Evolutionary conservation across 2,888 invertebrate species (phyloP), one percentile per base, ranked within the genome.

Genomic region (Chalcis sispes): DNA sequence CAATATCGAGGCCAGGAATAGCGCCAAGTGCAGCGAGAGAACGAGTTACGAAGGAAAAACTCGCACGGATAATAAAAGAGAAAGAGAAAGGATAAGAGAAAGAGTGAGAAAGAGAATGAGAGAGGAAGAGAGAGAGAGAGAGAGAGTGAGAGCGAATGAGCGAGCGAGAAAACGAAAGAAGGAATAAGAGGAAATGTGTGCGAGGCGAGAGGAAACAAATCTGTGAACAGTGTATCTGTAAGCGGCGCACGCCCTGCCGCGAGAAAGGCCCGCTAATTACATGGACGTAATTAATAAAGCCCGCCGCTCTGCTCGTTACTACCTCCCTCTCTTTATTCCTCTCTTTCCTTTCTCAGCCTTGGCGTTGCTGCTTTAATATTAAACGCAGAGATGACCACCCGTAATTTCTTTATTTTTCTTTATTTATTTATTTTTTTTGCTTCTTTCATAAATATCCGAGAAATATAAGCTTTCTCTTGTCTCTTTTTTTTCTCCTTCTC

Each of bases 241-340:
- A 71, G 62, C 72, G 56, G 52, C 50, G 27, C 72, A 75, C 71
- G 62, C 32, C 59, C 27, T 66, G 70, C 69, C 72, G 65, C 50
- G 20, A 65, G 67, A 77, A 72, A 75, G 59, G 32, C 59, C 66
- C 48, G 73, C 73, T 80, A 79, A 80, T 80, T 80, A 79, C 72
- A 76, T 67, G 64, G 42, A 61, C 64, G 77, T 77, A 79, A 80
- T 80, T 79, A 80, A 80, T 80, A 77, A 79, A 77, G 64, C 74
- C 23, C 36, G 42, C 67, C 52, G 46, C 29, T 20, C 50, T 46
- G 3, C 15, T n/a, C 50, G 59, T 71, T 69, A 46, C 71, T 69
- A 69, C 27, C 50, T 25, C 40, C 15, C 18, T 40, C 62, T 4
- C 23, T 70, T 23, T 48, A 20, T 69, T 7, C 27, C 58, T 59